These are phyloP conservation scores for Metalampra italica DNA, from an alignment of 2,888 invertebrate species.

Conservation along the genomic window DNA sequence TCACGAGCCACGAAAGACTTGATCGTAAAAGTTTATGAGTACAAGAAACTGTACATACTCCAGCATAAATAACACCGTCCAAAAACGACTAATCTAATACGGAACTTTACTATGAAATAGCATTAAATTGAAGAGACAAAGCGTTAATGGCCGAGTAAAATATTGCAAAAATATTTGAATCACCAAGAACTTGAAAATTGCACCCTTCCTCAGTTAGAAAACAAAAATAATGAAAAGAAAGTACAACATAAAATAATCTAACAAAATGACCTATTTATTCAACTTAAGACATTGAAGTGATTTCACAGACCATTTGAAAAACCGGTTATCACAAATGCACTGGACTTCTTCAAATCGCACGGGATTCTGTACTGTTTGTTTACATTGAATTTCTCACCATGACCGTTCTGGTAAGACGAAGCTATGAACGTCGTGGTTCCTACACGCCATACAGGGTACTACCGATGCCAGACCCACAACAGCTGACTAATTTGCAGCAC, in stretches of 20 bases:
- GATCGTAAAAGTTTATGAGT: no score
- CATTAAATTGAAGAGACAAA: no score
- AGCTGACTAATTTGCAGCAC: conserved; percentile 71
- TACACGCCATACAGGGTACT: conserved; percentile 52
- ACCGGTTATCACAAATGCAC: neutral
- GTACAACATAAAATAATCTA: no score
- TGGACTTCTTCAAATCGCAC: neutral
- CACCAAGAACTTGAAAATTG: no score
- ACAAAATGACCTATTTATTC: neutral
- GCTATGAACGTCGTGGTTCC: conserved; percentile 23
- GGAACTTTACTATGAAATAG: no score
- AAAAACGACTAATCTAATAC: no score
- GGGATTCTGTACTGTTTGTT: neutral
- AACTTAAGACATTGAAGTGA: conserved; percentile 7
- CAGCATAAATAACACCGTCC: no score
- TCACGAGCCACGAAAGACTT: conserved; percentile 31
- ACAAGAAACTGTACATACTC: no score
- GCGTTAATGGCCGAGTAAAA: no score
- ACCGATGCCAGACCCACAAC: conserved; percentile 42
- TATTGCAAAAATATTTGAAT: no score
- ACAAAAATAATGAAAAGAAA: no score
- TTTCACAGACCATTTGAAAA: conserved; percentile 3
- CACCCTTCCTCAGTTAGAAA: no score
- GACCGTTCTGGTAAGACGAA: conserved; percentile 10
- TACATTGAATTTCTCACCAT: neutral